A percentile compares a stretch with the other conserved stretches of the same genome.
phyloP scores from a whole-genome alignment of 1,140 invertebrate species.

The Ditylenchus dipsaci region DNA sequence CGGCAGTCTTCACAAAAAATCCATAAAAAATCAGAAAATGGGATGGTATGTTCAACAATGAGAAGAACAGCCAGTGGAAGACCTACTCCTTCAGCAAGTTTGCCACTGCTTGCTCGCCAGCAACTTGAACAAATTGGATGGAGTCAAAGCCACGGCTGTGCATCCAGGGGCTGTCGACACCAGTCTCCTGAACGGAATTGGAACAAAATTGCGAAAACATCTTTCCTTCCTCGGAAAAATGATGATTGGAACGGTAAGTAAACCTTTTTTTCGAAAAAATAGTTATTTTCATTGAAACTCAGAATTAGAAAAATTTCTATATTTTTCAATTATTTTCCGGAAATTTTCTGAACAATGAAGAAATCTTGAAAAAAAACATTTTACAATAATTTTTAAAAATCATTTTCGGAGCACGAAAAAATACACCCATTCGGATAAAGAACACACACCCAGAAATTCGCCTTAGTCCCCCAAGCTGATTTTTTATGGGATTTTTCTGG shows the following conservation, averaged over 20 bases:
- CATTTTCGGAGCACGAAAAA: too few relatives aligned
- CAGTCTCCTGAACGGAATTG: not conserved
- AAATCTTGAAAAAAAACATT: not conserved
- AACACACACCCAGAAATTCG: too few relatives aligned
- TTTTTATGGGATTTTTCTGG: too few relatives aligned
- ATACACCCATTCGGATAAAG: too few relatives aligned
- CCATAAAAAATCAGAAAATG: conserved; percentile 25
- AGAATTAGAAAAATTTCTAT: too few relatives aligned
- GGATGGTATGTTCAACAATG: conserved; percentile 23
- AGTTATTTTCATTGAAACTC: too few relatives aligned
- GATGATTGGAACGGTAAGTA: conserved; percentile 14
- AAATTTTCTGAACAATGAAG: too few relatives aligned
- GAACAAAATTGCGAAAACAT: conserved; percentile 11
- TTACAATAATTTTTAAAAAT: too few relatives aligned
- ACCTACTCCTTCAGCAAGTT: conserved; percentile 32
- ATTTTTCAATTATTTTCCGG: too few relatives aligned
- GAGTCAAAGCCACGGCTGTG: conserved; percentile 23
- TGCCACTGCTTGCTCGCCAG: conserved; percentile 28
- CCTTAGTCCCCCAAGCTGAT: too few relatives aligned
- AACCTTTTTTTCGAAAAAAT: too few relatives aligned
- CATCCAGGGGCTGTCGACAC: conserved; percentile 31
- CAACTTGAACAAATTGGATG: conserved; percentile 13
- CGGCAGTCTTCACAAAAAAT: conserved; percentile 12
- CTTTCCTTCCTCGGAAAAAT: conserved; percentile 25
- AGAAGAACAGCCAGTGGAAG: conserved; percentile 17